Conservation (phyloP, 2,797 vertebrate genomes). For the Eulemur albifrons region DNA sequence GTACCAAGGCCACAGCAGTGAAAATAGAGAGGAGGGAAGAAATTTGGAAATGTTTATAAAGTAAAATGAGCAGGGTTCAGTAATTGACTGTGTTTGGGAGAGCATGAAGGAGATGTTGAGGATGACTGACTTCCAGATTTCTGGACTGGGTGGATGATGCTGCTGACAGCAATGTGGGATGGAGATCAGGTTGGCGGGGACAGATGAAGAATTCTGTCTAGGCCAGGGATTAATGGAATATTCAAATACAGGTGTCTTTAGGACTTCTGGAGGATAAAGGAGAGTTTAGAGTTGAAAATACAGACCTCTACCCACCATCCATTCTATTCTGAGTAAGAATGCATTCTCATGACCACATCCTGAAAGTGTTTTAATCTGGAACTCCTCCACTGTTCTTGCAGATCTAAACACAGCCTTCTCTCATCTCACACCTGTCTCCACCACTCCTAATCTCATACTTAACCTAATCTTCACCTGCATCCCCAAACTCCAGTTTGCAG, state of each 20-base stretch:
- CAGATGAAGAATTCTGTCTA: neutral
- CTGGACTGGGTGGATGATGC: neutral
- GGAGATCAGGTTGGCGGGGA: neutral
- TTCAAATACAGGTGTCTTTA: neutral
- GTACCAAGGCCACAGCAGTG: neutral
- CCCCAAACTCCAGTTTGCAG: neutral
- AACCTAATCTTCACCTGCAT: neutral
- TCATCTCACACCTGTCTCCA: neutral
- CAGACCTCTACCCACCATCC: neutral
- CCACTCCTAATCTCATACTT: neutral
- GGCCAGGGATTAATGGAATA: neutral
- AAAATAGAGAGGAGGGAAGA: neutral
- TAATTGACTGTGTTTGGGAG: neutral
- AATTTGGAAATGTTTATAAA: neutral
- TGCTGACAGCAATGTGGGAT: neutral
- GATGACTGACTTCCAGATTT: neutral
- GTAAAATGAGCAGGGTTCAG: neutral
- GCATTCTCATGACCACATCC: neutral
- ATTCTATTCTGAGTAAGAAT: neutral
- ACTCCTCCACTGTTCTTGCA: neutral
- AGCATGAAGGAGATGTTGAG: neutral
- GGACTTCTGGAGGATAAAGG: neutral
- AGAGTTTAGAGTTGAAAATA: neutral
- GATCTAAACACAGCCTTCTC: neutral
- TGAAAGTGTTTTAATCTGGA: neutral